A percentile compares a stretch with the other conserved stretches of the same genome.
These are phyloP conservation scores for Phrynocephalus versicolor DNA, from an alignment of 2,113 vertebrate species.

Conservation along the genomic window DNA sequence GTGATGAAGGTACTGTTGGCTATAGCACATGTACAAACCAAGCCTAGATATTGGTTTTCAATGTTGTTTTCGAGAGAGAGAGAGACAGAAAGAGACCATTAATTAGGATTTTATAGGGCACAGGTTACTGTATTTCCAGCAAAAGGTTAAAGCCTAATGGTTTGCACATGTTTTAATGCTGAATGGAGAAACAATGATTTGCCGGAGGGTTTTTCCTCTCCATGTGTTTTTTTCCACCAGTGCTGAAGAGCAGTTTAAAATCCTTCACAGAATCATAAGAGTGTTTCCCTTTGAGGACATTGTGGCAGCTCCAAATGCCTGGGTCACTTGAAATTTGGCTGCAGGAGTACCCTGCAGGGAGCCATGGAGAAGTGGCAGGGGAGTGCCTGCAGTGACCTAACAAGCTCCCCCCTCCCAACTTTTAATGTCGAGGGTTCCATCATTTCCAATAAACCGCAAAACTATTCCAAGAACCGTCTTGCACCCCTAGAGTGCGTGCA, in stretches of 20 bases:
- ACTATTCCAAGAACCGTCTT: slow-evolving; percentile 18
- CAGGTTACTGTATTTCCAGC: slow-evolving; percentile 70
- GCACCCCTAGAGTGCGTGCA: neutral
- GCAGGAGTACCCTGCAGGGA: neutral
- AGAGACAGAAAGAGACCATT: too few relatives aligned
- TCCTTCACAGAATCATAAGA: slow-evolving; percentile 60
- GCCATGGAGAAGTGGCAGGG: neutral
- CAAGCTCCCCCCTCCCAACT: neutral
- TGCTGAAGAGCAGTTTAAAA: slow-evolving; percentile 63
- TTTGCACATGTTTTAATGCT: slow-evolving; percentile 69
- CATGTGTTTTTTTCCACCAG: slow-evolving; percentile 39
- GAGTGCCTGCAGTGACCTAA: slow-evolving; percentile 15
- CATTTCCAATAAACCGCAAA: slow-evolving; percentile 20
- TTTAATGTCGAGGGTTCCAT: neutral
- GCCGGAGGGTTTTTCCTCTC: slow-evolving; percentile 69
- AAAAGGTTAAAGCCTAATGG: slow-evolving; percentile 69
- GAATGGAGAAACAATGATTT: slow-evolving; percentile 60
- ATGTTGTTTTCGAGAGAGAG: slow-evolving; percentile 62
- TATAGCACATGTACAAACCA: slow-evolving; percentile 19
- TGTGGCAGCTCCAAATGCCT: neutral
- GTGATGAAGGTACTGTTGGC: neutral
- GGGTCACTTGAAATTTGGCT: slow-evolving; percentile 33
- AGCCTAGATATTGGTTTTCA: slow-evolving; percentile 62
- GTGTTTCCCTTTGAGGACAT: slow-evolving; percentile 53
- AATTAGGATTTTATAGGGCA: slow-evolving; percentile 70